phyloP scores from a whole-genome alignment of 2,888 invertebrate species.

The Biston stratarius region DNA sequence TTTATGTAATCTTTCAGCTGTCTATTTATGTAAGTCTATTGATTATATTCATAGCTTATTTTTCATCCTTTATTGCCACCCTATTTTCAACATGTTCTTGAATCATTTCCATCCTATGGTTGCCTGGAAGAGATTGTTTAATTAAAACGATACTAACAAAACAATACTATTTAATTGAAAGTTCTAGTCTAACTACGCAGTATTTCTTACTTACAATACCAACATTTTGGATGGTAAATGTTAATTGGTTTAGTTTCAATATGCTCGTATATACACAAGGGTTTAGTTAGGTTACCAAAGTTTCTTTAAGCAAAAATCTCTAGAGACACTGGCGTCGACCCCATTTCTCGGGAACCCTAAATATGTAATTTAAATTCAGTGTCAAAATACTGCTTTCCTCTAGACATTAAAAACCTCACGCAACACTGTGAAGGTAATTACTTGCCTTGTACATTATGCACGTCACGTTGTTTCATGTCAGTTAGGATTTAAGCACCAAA shows the following conservation, averaged over 20 bases:
- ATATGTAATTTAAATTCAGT: slow-evolving; percentile 24
- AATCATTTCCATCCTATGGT: too few relatives aligned
- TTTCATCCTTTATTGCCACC: too few relatives aligned
- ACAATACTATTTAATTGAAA: background rate
- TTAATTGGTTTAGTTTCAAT: background rate
- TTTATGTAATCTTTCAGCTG: too few relatives aligned
- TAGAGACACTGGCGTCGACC: background rate
- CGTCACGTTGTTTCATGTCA: slow-evolving; percentile 4
- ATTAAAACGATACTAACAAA: too few relatives aligned
- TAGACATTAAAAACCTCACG: slow-evolving; percentile 11
- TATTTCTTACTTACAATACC: background rate
- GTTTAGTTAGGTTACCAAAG: slow-evolving; percentile 6
- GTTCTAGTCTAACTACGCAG: background rate
- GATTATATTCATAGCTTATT: too few relatives aligned
- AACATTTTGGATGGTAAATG: background rate
- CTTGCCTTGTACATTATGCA: slow-evolving; percentile 17
- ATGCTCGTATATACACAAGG: background rate
- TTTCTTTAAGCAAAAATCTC: slow-evolving; percentile 9
- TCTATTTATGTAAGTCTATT: too few relatives aligned
- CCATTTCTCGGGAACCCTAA: background rate
- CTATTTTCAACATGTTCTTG: too few relatives aligned
- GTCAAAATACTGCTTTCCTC: background rate
- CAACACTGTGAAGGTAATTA: slow-evolving; percentile 17
- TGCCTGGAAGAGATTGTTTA: too few relatives aligned
- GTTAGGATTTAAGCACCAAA: background rate